Evolutionary conservation across 2,113 vertebrate genomes (phyloP).

Genomic region (Ranitomeya imitator): DNA sequence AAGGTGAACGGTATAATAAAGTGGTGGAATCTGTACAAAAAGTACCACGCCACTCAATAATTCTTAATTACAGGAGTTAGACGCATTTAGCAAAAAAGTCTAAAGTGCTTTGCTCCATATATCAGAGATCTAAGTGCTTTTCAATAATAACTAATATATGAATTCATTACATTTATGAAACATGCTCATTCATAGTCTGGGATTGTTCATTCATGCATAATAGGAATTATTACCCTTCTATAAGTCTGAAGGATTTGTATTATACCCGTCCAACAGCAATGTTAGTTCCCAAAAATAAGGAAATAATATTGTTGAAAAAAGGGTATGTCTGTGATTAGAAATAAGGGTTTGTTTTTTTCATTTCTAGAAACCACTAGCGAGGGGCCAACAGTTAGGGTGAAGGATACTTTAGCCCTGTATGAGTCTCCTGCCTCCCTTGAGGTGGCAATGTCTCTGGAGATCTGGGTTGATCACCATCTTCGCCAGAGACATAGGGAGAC

Average conservation of each 20-base stretch:
- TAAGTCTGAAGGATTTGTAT: neutral
- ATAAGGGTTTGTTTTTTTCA: neutral
- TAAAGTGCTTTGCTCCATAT: slow-evolving; percentile 42
- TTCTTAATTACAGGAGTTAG: slow-evolving; percentile 35
- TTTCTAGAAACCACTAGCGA: neutral
- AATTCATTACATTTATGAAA: slow-evolving; percentile 8
- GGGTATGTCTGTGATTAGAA: neutral
- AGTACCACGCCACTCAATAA: slow-evolving; percentile 15
- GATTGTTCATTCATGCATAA: neutral
- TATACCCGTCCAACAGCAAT: neutral
- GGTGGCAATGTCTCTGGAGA: too few species aligned
- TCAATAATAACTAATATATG: slow-evolving; percentile 32
- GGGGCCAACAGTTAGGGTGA: too few species aligned
- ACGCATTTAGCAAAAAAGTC: slow-evolving; percentile 22
- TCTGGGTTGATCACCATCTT: too few species aligned
- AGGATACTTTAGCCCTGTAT: too few species aligned
- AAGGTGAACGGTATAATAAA: slow-evolving; percentile 22
- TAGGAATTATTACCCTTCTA: neutral
- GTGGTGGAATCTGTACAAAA: neutral
- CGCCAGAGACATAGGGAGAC: too few species aligned
- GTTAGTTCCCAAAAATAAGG: neutral
- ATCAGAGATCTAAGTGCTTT: slow-evolving; percentile 34
- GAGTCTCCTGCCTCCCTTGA: too few species aligned
- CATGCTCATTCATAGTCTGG: neutral
- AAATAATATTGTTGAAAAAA: neutral